A percentile compares a stretch with the other conserved stretches of the same genome.
Evolutionary conservation across 2,888 invertebrate species (phyloP).

Genomic region (Fabriciana adippe): DNA sequence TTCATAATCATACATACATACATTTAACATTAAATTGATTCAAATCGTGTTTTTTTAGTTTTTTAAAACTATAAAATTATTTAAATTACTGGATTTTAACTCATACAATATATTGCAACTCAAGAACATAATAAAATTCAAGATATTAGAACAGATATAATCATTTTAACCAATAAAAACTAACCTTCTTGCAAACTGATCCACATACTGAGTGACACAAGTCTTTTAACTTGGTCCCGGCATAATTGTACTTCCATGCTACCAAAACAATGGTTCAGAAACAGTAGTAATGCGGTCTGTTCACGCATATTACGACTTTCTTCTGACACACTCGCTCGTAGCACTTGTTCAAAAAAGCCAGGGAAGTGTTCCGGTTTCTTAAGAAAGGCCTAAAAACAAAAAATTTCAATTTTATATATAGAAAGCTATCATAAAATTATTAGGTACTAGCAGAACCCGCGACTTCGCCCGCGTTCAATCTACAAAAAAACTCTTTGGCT

Average conservation of each 20-base stretch:
- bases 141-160: no score
- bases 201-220: slow-evolving; percentile 98
- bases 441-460: no score
- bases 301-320: slow-evolving; percentile 83
- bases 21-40: no score
- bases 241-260: slow-evolving; percentile 98
- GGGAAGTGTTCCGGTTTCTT: slow-evolving; percentile 89
- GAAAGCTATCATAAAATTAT: no score
- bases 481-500: no score
- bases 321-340: slow-evolving; percentile 87
- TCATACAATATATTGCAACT: no score
- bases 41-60: no score
- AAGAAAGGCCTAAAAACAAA: slow-evolving; percentile 85
- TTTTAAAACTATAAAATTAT: no score
- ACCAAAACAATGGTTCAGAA: slow-evolving; percentile 98
- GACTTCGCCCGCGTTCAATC: no score
- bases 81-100: no score
- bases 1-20: no score
- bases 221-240: slow-evolving; percentile 93
- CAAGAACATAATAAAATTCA: no score
- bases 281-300: slow-evolving; percentile 93
- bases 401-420: not conserved
- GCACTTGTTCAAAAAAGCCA: slow-evolving; percentile 91
- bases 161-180: not conserved
- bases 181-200: slow-evolving; percentile 91